A percentile compares a stretch with the other conserved stretches of the same genome.
Evolutionary conservation across 2,888 invertebrate genomes (phyloP).

Genomic region (Sarcophaga caerulescens): DNA sequence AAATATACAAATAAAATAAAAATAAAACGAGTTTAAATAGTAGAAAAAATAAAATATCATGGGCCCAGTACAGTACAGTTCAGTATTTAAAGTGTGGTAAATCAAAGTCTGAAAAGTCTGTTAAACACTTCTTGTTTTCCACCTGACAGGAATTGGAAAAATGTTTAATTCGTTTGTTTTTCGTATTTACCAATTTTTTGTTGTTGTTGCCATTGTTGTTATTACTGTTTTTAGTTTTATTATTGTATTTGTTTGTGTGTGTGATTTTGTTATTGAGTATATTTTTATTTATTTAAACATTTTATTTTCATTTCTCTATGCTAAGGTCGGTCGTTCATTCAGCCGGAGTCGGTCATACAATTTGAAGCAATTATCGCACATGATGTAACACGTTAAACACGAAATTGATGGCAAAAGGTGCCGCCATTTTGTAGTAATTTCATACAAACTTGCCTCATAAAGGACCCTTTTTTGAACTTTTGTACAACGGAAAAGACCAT

Average conservation of each 20-base stretch:
- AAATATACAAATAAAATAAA: too few relatives aligned
- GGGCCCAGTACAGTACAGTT: constrained; percentile 5
- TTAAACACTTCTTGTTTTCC: constrained; percentile 67
- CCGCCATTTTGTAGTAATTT: constrained; percentile 50
- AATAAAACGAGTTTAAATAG: neutral
- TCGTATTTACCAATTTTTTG: constrained; percentile 30
- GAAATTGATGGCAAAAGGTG: constrained; percentile 52
- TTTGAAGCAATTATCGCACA: constrained; percentile 65
- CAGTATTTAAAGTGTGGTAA: constrained; percentile 64
- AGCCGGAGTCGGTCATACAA: constrained; percentile 64
- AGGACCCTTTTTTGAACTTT: neutral
- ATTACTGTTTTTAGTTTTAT: neutral
- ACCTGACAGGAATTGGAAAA: constrained; percentile 64
- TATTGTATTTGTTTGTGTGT: neutral
- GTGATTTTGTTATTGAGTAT: constrained; percentile 2
- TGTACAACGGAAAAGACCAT: neutral
- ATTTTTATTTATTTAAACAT: constrained; percentile 37
- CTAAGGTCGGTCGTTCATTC: constrained; percentile 44
- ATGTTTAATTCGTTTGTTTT: constrained; percentile 57
- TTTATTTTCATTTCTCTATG: constrained; percentile 47
- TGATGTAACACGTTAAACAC: constrained; percentile 62
- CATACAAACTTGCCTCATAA: constrained; percentile 32
- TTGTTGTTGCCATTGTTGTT: constrained; percentile 5
- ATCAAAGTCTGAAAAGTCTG: constrained; percentile 68
- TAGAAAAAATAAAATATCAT: neutral